phyloP scores from a whole-genome alignment of 2,113 vertebrate species.

The Hymenochirus boettgeri region DNA sequence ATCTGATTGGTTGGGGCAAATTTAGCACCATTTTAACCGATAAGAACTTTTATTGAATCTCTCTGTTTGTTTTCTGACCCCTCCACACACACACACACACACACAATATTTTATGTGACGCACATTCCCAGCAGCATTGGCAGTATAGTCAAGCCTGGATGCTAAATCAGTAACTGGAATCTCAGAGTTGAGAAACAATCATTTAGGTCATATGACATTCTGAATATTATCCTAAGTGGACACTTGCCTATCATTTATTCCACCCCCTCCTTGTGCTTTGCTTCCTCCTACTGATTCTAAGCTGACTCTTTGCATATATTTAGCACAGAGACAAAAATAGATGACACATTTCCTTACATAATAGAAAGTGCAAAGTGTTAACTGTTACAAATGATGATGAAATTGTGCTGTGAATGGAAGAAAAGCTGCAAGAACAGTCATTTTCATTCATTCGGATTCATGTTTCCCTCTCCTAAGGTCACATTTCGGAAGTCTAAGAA shows the following conservation, averaged over 20 bases:
- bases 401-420: too few relatives aligned
- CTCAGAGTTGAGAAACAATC: conserved; percentile 17
- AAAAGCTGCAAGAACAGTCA: too few relatives aligned
- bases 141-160: conserved; percentile 6
- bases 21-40: too few relatives aligned
- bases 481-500: too few relatives aligned
- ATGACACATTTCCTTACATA: background rate
- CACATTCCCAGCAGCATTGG: conserved; percentile 29
- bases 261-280: background rate
- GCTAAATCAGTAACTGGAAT: conserved; percentile 32
- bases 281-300: background rate
- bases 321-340: background rate
- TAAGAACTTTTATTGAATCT: too few relatives aligned
- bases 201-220: conserved; percentile 16
- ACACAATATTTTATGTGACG: too few relatives aligned
- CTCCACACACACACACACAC: too few relatives aligned
- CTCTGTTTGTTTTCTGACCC: conserved; percentile 13
- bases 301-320: background rate
- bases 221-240: background rate
- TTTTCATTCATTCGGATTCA: too few relatives aligned
- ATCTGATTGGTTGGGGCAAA: too few relatives aligned
- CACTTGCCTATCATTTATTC: background rate
- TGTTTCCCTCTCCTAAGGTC: too few relatives aligned
- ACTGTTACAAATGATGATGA: too few relatives aligned
- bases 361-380: too few relatives aligned